Evolutionary conservation across 2,797 vertebrate genomes (phyloP), one percentile per base, ranked within the genome.

Genomic region (Phrynocephalus guinanensis): DNA sequence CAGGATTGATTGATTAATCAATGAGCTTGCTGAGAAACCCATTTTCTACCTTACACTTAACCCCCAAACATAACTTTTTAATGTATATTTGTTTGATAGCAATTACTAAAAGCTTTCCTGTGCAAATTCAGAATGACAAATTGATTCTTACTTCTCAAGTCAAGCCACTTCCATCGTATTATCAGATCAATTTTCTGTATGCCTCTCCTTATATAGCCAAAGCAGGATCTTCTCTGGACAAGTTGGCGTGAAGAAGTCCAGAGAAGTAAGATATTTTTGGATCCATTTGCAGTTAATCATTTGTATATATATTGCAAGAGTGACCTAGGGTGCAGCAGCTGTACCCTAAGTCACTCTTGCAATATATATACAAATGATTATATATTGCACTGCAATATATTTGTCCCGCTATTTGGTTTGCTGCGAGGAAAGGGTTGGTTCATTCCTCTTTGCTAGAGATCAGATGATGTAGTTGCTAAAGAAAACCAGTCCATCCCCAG

Each of bases 21-120:
- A 56, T 86, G 48, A 30, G 56, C 24, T 86, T 44, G 60, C 30
- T 78, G 75, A 70, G 63, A 10, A 71, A 24, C 70, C 16, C 44
- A 38, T 73, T 76, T 78, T 15, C 86, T 56, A 83, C 30, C 48
- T 67, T 83, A 28, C 72, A 24, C 22, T 83, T 73, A 77, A 50
- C 38, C 44, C 60, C 48, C 73, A 50, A 28, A 66, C n/a, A 75
- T 73, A 72, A 18, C 16, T 72, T 44, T 72, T 63, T 60, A 75
- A 26, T 75, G 22, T 60, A 15, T 85, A 67, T 63, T 75, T 87
- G 75, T 87, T 87, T 81, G 38, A 63, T 87, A 50, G 28, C 67
- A 82, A 30, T 50, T 82, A 67, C 82, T 66, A 26, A 82, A 82
- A 87, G 71, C 56, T 82, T 20, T 75, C 28, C 60, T 24, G 22